Percentiles rank a stretch among this genome's conserved stretches.
phyloP scores from a whole-genome alignment of 2,888 invertebrate genomes.

The Cataglyphis albicans region DNA sequence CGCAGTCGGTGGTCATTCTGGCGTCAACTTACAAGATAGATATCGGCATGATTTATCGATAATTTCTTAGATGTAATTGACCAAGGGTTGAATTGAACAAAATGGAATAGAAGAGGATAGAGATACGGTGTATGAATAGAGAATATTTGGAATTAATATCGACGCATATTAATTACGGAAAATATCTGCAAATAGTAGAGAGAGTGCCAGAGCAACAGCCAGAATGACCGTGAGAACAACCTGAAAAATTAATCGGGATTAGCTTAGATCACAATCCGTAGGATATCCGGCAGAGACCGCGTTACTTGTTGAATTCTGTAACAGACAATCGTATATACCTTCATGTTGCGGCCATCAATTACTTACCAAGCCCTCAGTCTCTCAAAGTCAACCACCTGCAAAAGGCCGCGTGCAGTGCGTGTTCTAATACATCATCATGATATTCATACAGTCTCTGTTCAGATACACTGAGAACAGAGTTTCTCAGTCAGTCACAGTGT shows the following conservation, averaged over 20 bases:
- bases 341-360: conserved; percentile 84
- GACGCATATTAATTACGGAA: conserved; percentile 26
- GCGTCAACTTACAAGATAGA: conserved; percentile 58
- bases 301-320: conserved; percentile 72
- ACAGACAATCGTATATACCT: conserved; percentile 81
- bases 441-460: conserved; percentile 85
- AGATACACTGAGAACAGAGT: conserved; percentile 81
- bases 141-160: conserved; percentile 30
- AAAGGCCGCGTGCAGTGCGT: conserved; percentile 85
- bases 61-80: conserved; percentile 37
- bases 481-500: conserved; percentile 83
- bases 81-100: conserved; percentile 40
- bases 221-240: conserved; percentile 73
- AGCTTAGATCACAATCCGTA: conserved; percentile 60
- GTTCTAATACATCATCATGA: conserved; percentile 85
- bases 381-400: conserved; percentile 83
- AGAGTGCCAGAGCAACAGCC: conserved; percentile 60
- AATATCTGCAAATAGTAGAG: conserved; percentile 31
- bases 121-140: conserved; percentile 29
- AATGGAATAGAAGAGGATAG: conserved; percentile 20
- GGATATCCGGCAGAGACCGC: conserved; percentile 31
- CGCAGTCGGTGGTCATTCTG: conserved; percentile 79
- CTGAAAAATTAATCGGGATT: conserved; percentile 74
- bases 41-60: conserved; percentile 11
- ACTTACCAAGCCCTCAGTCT: conserved; percentile 83